Evolutionary conservation across 2,888 invertebrate species (phyloP).

Genomic region (Platycheirus rosarum): DNA sequence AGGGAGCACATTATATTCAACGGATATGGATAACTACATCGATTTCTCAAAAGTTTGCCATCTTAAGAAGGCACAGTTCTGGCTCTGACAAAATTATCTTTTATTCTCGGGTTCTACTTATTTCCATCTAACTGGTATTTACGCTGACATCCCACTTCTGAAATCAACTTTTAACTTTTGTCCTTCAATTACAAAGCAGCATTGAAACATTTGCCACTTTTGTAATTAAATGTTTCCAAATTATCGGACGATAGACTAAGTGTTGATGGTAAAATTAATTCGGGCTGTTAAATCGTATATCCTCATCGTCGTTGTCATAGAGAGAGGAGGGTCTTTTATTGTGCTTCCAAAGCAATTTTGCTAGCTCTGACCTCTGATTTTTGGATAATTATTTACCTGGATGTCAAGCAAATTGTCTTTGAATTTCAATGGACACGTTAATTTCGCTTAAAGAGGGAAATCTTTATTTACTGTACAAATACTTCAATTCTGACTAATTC

Average conservation of each 20-base stretch:
- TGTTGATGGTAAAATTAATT: conserved; percentile 70
- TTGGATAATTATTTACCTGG: conserved; percentile 64
- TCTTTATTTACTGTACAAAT: too few species aligned
- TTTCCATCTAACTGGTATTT: too few species aligned
- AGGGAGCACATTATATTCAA: conserved; percentile 45
- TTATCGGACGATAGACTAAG: conserved; percentile 67
- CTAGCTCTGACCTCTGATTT: conserved; percentile 33
- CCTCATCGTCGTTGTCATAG: background rate
- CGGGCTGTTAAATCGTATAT: conserved; percentile 14
- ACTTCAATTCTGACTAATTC: too few species aligned
- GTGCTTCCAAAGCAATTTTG: conserved; percentile 39
- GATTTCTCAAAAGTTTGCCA: conserved; percentile 71
- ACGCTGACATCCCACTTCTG: background rate
- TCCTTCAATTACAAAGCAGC: conserved; percentile 65
- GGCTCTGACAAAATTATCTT: background rate
- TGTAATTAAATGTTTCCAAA: conserved; percentile 72
- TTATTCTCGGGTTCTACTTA: too few species aligned
- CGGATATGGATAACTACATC: conserved; percentile 72
- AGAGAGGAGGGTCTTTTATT: conserved; percentile 8
- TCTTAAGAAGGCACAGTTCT: conserved; percentile 38
- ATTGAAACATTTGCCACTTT: conserved; percentile 64
- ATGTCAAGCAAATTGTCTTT: conserved; percentile 49
- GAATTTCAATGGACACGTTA: conserved; percentile 63
- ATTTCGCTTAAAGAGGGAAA: conserved; percentile 33
- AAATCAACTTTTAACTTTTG: conserved; percentile 29